Evolutionary conservation across 2,797 vertebrate genomes (phyloP).

Genomic region (Pelochelys cantorii): DNA sequence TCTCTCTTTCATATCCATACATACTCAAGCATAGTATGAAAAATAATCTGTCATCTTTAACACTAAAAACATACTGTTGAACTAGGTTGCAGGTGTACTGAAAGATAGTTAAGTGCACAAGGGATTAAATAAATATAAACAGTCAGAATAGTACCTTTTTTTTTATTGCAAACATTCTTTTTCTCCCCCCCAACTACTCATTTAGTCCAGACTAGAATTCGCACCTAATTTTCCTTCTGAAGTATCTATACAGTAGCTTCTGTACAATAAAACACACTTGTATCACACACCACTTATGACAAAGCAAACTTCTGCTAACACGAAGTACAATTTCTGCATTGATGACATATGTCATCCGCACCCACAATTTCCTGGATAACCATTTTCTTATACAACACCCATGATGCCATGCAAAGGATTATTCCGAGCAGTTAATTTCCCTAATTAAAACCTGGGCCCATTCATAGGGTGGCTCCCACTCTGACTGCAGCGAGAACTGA

Average conservation of each 20-base stretch:
- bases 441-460: background rate
- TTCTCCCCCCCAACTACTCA: background rate
- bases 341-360: background rate
- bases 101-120: background rate
- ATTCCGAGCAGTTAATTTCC: background rate
- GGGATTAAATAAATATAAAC: background rate
- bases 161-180: conserved; percentile 7
- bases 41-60: accelerated
- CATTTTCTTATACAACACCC: background rate
- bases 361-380: accelerated
- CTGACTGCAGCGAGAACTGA: background rate
- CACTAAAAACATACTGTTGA: background rate
- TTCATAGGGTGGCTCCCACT: background rate
- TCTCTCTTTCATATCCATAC: background rate
- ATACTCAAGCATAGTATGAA: background rate
- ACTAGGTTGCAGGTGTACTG: background rate
- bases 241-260: background rate
- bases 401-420: background rate
- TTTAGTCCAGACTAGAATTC: background rate
- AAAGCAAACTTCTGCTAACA: background rate
- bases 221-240: background rate
- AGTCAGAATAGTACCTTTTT: background rate
- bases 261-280: background rate
- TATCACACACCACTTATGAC: background rate
- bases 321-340: accelerated